Base-by-base conservation (phyloP, 2,797 vertebrate species). In the Peromyscus attwateri region DNA sequence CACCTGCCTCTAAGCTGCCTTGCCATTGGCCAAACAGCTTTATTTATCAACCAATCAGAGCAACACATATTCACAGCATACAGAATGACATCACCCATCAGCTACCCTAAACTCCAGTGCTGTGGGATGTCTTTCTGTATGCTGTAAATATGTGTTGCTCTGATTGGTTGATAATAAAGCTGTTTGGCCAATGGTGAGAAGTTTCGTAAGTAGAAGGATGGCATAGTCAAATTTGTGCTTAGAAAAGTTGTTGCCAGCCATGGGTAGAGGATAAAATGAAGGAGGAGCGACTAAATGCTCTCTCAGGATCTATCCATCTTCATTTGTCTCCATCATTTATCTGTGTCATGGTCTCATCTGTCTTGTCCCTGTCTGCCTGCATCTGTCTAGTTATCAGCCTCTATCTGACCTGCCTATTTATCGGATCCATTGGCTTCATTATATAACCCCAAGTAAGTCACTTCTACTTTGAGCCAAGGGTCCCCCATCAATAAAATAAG, bases 401-500 rank as follows among this genome's bases (percentile, higher is more conserved):
- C 52, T 62, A 37, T 87, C 66, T 62, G 46, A 73, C 66, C 66
- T 80, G 75, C 77, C 43, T 80, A 13, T 95, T 83, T 92, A 62
- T 91, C 79, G 71, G 82, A 64, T 77, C 37, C 64, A 19, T 92
- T 79, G 66, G 57, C 83, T 66, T 94, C 37, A 37, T 87, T 87
- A 0, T 37, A 46, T 89, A 92, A 84, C 52, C 40, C 34, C 17
- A 76, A 71, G 89, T 52, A 96, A 93, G 82, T 88, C 73, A 80
- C 68, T 93, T 89, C 37, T 88, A 88, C 55, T 43, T 79, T 52
- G 87, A 94, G 80, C 57, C 91, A 87, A 71, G 19, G n/a, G 52
- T 95, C 94, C 89, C 91, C 84, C 89, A 93, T 81, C 96, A 92
- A 94, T 95, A 98, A 97, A 97, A 95, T 80, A 34, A 96, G 92